Conservation (phyloP, 2,888 invertebrate genomes). For the Netelia inedita region DNA sequence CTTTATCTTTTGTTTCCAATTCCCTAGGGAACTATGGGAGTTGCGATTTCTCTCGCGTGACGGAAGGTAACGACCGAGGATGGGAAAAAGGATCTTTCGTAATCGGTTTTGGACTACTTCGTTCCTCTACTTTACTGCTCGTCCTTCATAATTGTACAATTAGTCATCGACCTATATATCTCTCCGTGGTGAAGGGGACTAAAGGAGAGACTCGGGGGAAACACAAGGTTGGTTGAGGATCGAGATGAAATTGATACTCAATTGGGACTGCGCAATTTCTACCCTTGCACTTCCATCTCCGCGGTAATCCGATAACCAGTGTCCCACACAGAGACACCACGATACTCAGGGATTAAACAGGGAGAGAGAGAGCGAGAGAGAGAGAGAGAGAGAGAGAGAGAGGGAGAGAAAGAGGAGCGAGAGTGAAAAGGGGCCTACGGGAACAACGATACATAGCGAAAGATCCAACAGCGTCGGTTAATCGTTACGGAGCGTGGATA, state of each 20-base stretch:
- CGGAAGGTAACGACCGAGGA: not conserved
- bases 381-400: constrained; percentile 10
- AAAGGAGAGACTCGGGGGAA: not conserved
- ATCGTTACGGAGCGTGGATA: constrained; percentile 6
- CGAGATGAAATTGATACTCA: not conserved
- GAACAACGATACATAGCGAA: constrained; percentile 14
- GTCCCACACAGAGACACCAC: not conserved
- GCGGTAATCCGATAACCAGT: not conserved
- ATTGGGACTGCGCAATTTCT: not conserved
- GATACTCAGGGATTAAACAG: constrained; percentile 3
- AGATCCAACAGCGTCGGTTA: constrained; percentile 20
- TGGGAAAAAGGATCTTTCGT: not conserved
- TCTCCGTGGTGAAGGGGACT: not conserved
- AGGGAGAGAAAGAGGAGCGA: not conserved
- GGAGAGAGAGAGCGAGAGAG: not conserved
- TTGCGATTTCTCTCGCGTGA: not conserved
- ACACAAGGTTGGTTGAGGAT: not conserved
- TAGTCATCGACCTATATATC: not conserved
- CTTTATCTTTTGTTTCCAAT: too few species aligned
- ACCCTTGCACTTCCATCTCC: not conserved
- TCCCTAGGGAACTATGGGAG: not conserved
- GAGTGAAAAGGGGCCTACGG: constrained; percentile 4
- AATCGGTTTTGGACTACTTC: not conserved
- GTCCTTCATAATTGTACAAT: not conserved
- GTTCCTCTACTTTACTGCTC: not conserved